Conservation (phyloP, 1,140 invertebrate genomes). For the Propsilocerus akamusi region DNA sequence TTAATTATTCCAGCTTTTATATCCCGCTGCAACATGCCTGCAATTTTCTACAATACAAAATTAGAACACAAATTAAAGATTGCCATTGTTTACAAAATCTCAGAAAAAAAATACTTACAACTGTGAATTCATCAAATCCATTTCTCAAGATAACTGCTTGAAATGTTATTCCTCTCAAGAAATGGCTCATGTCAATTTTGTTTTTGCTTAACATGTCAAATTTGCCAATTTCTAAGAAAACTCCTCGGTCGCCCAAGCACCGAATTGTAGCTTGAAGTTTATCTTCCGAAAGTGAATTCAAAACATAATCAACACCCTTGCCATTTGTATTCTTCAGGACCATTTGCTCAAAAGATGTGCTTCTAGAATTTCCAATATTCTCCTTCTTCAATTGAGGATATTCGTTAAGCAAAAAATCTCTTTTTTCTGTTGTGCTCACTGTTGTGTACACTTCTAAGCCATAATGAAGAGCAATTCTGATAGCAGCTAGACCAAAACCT, state of each 20-base stretch:
- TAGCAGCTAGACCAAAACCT: slow-evolving; percentile 53
- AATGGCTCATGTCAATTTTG: slow-evolving; percentile 36
- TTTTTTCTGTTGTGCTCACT: slow-evolving; percentile 24
- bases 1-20: slow-evolving; percentile 37
- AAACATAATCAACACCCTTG: slow-evolving; percentile 35
- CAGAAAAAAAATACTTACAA: too few species aligned
- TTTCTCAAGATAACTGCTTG: too few species aligned
- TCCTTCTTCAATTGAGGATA: slow-evolving; percentile 18
- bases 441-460: slow-evolving; percentile 28
- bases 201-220: slow-evolving; percentile 47
- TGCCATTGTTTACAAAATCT: too few species aligned
- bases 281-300: slow-evolving; percentile 41
- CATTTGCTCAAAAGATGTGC: slow-evolving; percentile 32
- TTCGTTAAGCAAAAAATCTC: slow-evolving; percentile 15
- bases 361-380: slow-evolving; percentile 31
- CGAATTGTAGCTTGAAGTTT: too few species aligned
- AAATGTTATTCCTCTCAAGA: too few species aligned
- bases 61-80: too few species aligned
- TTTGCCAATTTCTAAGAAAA: slow-evolving; percentile 56
- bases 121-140: too few species aligned
- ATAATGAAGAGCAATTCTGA: slow-evolving; percentile 34
- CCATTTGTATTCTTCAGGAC: too few species aligned
- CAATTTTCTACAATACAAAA: too few species aligned
- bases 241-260: slow-evolving; percentile 42
- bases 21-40: slow-evolving; percentile 36